These are phyloP conservation scores for Corydoras maculifer DNA, from an alignment of 2,113 vertebrate genomes.

Conservation along the genomic window DNA sequence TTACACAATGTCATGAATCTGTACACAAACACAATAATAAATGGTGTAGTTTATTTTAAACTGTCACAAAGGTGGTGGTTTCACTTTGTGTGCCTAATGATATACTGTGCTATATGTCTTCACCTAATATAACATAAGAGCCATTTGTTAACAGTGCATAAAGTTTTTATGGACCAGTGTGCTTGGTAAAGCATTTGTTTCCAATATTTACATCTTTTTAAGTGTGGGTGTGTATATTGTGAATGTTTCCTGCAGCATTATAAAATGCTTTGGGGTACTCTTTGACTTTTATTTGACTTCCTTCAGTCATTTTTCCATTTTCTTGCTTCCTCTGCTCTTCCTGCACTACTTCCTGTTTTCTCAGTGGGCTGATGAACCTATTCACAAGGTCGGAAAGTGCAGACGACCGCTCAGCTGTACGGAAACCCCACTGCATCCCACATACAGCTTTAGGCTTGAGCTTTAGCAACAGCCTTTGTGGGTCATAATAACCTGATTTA, in stretches of 20 bases:
- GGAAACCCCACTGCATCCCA: conserved; percentile 1
- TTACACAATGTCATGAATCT: too few relatives aligned
- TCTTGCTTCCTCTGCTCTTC: conserved; percentile 15
- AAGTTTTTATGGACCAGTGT: background rate
- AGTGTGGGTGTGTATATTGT: conserved; percentile 19
- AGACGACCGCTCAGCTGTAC: conserved; percentile 23
- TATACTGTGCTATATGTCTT: background rate
- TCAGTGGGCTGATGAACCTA: conserved; percentile 23
- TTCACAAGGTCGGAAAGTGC: conserved; percentile 32
- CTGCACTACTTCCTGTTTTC: conserved; percentile 44
- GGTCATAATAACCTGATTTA: background rate
- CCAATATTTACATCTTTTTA: background rate
- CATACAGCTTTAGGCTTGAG: conserved; percentile 1
- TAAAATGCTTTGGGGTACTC: conserved; percentile 55
- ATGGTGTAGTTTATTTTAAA: conserved; percentile 12
- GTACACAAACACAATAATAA: too few relatives aligned
- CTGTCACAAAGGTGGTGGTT: conserved; percentile 39
- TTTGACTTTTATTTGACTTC: conserved; percentile 23
- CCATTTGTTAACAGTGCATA: conserved; percentile 2
- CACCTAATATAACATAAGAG: background rate
- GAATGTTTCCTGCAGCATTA: conserved; percentile 61
- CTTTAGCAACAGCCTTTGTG: background rate
- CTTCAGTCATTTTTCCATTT: background rate
- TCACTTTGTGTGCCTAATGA: conserved; percentile 28
- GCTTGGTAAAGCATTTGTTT: conserved; percentile 11